phyloP scores from a whole-genome alignment of 2,888 invertebrate genomes.

The Phasia obesa region DNA sequence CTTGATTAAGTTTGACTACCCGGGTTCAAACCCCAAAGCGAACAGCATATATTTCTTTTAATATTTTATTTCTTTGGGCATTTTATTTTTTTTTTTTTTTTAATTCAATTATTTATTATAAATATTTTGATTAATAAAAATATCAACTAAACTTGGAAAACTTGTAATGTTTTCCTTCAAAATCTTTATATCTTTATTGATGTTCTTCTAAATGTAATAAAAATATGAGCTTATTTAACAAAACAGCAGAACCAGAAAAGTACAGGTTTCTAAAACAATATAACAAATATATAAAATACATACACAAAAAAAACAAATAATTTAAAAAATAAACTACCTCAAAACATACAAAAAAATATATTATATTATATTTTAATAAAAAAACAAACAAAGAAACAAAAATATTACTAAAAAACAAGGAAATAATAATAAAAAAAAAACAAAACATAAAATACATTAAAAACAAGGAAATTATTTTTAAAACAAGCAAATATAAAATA shows the following conservation, averaged over 20 bases:
- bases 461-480: slow-evolving; percentile 48
- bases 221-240: too few species aligned
- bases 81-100: background rate
- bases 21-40: slow-evolving; percentile 1
- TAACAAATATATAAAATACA: slow-evolving; percentile 3
- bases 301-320: slow-evolving; percentile 36
- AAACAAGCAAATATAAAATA: slow-evolving; percentile 30
- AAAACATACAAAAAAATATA: slow-evolving; percentile 48
- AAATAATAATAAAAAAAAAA: slow-evolving; percentile 45
- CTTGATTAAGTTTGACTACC: too few species aligned
- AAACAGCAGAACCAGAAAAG: too few species aligned
- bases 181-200: too few species aligned
- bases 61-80: background rate
- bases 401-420: slow-evolving; percentile 24
- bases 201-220: too few species aligned
- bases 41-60: background rate
- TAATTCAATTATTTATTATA: background rate
- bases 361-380: slow-evolving; percentile 8
- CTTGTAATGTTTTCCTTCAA: too few species aligned
- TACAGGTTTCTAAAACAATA: background rate
- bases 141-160: too few species aligned
- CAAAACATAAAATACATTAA: slow-evolving; percentile 24
- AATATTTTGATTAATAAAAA: too few species aligned
- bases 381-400: slow-evolving; percentile 1
- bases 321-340: slow-evolving; percentile 65